Evolutionary conservation across 2,888 invertebrate species (phyloP).

Genomic region (Tenthredo scrophulariae): DNA sequence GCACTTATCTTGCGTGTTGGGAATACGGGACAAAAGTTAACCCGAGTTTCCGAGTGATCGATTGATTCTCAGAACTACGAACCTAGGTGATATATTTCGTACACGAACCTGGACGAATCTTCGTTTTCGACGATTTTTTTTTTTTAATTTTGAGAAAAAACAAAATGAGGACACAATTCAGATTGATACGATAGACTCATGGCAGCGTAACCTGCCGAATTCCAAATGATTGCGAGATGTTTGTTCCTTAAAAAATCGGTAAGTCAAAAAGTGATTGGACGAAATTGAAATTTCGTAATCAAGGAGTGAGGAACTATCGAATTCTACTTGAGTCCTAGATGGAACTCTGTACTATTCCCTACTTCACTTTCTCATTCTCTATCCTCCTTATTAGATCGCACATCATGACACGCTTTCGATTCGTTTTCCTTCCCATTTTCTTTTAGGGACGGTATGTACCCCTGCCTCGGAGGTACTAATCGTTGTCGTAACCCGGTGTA

Average conservation of each 20-base stretch:
- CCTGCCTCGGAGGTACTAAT: slow-evolving; percentile 13
- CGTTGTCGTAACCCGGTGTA: slow-evolving; percentile 19
- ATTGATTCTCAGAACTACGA: not conserved
- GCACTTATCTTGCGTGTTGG: not conserved
- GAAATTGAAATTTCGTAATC: not conserved
- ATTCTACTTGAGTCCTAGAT: not conserved
- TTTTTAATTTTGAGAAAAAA: too few relatives aligned
- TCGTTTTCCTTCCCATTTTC: not conserved
- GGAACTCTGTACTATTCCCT: not conserved
- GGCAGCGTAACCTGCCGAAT: not conserved
- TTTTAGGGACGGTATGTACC: not conserved
- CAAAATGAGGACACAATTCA: too few relatives aligned
- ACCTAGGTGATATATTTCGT: not conserved
- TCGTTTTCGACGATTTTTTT: not conserved
- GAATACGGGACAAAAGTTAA: not conserved
- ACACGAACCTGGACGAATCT: too few relatives aligned
- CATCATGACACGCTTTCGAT: not conserved
- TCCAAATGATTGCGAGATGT: not conserved
- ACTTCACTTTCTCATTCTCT: not conserved
- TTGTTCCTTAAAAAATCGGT: not conserved
- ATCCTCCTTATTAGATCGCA: not conserved
- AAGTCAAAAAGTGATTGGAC: not conserved
- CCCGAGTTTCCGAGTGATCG: not conserved
- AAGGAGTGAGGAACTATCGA: not conserved
- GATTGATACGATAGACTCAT: too few relatives aligned